Base-by-base conservation (phyloP, 2,113 vertebrate genomes). In the Daboia siamensis region DNA sequence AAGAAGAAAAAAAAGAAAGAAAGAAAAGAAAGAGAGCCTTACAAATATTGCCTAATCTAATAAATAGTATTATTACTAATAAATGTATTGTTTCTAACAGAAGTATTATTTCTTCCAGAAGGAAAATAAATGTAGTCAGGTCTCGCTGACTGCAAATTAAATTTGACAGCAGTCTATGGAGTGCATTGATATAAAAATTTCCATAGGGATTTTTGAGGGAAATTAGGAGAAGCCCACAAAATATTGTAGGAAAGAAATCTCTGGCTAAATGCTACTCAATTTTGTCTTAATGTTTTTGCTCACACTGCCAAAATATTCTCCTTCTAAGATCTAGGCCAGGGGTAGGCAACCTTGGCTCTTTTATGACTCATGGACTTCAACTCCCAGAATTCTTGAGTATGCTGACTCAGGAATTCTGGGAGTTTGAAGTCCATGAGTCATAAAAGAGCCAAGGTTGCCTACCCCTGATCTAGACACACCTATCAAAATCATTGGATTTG, bases 1-100 rank as follows among this genome's bases (percentile, higher is more conserved):
- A 95, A 95, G 97, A 97, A 74, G 24, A 90, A 94, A 91, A 54
- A n/a, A 94, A 91, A 54, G 93, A n/a, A 3, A 5, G n/a, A 12
- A 10, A 52, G 24, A 44, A 51, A 48, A 51, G 13, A 51, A 92
- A 89, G 10, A 2, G 21, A 69, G 39, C 2, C 33, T 12, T 23
- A 46, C 46, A 23, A 23, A 15, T 46, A 33, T 10, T 11, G 11
- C 8, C 39, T 61, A 1, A 39, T 88, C 59, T 20, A 26, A 90
- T 33, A 59, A 33, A 61, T 33, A 69, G 52, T 1, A 5, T 15
- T 26, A 23, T 46, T 54, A 69, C 13, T 5, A 33, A n/a, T 6
- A 33, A 33, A 69, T 17, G 17, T 20, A 10, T 9, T 52, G 55
- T 46, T 87, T 64, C 26, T 64, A 3, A 13, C n/a, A 13, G 12